Evolutionary conservation across 2,797 vertebrate genomes (phyloP).

Genomic region (Silurus lanzhouensis): DNA sequence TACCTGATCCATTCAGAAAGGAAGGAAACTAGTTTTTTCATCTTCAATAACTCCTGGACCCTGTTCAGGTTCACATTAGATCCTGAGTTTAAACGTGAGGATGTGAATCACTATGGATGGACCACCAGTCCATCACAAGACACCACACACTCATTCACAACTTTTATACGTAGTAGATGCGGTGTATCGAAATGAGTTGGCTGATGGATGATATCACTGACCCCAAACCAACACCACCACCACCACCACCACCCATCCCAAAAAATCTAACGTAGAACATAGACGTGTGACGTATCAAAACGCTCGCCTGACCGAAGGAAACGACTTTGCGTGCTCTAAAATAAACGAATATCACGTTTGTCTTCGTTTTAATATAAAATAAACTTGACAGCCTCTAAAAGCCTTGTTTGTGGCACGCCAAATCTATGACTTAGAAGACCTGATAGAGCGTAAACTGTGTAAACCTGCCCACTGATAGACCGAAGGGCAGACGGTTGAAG

Average conservation of each 20-base stretch:
- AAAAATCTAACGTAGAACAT: no score
- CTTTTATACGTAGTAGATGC: no score
- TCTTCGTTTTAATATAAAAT: no score
- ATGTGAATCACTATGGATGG: background rate
- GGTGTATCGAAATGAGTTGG: no score
- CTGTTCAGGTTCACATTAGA: background rate
- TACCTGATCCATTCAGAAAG: background rate
- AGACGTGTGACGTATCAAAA: no score
- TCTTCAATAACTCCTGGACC: background rate
- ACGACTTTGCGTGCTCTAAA: no score
- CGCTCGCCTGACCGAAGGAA: no score
- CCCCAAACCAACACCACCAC: no score
- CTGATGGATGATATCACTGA: no score
- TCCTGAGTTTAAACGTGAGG: background rate
- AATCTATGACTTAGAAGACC: background rate
- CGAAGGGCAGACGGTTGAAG: conserved; percentile 19
- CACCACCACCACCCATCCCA: no score
- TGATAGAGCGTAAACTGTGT: conserved; percentile 6
- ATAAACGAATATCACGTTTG: no score
- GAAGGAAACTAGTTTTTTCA: background rate
- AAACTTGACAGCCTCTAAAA: no score
- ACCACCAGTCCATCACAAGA: background rate
- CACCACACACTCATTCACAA: background rate
- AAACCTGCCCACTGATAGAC: conserved; percentile 16
- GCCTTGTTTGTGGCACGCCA: background rate